Base-by-base conservation (phyloP, 2,888 invertebrate species). In the Apoda limacodes region DNA sequence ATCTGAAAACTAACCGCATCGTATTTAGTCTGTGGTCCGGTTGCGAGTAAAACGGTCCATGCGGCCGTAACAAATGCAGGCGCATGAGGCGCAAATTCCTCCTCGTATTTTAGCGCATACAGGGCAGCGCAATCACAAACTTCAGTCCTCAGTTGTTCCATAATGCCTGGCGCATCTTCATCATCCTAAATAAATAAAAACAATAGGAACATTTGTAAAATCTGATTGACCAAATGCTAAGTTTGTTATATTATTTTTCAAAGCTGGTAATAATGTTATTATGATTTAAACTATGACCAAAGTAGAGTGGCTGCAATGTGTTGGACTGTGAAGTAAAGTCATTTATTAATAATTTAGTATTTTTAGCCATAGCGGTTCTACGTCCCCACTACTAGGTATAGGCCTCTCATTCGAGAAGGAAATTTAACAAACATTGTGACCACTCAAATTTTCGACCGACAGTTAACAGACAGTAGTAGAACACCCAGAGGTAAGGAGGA, bases 101-200 rank as follows among this genome's bases (percentile, higher is more conserved):
- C 98, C 57, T 97, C 96, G 55, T 99, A 99, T 60, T 98, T 97
- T 52, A 95, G 92, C 0, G 98, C 97, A 68, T 98, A 99, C 32
- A 99, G 80, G 0, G 90, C 87, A 7, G 97, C 88, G 59, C 97
- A 97, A 62, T 98, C 96, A 69, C 98, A 99, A 20, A 99, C 91
- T 76, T 98, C 97, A 0, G 96, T 93, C 43, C 95, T 92, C 1
- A 98, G 81, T 53, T 94, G 91, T 60, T 98, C 97, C 55, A 97
- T 74, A 2, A 95, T 82, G 1, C 96, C 95, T 0, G 95, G 88
- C 48, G 92, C 93, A 39, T 95, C 93, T 26, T 92, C 89, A 33
- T 91, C 89, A 40, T 89, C 89, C 86, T 93, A 25, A 0, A 29
- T 34, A 10, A 13, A 31, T 15, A 7, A 23, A 21, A 25, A 9